phyloP scores from a whole-genome alignment of 2,797 vertebrate species.

The Hyperoplus lanceolatus region DNA sequence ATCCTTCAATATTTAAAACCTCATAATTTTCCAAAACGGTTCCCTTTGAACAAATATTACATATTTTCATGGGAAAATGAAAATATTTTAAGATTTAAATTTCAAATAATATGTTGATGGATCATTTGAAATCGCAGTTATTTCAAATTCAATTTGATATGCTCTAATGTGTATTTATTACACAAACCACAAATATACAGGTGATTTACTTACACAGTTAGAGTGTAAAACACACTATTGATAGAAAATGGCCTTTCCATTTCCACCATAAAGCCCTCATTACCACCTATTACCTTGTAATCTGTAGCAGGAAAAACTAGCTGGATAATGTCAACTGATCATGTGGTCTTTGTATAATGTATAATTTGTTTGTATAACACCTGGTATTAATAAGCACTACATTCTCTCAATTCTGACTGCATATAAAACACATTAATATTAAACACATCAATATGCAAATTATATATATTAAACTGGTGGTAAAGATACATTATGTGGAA shows the following conservation, averaged over 20 bases:
- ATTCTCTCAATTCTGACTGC: background rate
- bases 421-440: background rate
- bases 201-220: background rate
- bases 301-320: background rate
- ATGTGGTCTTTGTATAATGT: background rate
- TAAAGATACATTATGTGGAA: background rate
- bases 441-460: background rate
- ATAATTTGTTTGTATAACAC: background rate
- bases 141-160: conserved; percentile 1
- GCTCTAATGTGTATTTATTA: background rate
- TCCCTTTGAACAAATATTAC: background rate
- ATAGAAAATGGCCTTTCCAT: background rate
- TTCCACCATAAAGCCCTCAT: background rate
- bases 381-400: background rate
- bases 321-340: background rate
- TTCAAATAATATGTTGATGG: background rate
- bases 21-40: background rate
- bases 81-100: background rate
- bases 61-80: background rate
- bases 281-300: background rate
- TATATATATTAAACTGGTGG: background rate
- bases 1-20: conserved; percentile 20
- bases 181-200: background rate
- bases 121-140: background rate
- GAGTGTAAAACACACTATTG: background rate